These are phyloP conservation scores for Leucophenga maculata DNA, from an alignment of 2,888 invertebrate genomes.

Conservation along the genomic window DNA sequence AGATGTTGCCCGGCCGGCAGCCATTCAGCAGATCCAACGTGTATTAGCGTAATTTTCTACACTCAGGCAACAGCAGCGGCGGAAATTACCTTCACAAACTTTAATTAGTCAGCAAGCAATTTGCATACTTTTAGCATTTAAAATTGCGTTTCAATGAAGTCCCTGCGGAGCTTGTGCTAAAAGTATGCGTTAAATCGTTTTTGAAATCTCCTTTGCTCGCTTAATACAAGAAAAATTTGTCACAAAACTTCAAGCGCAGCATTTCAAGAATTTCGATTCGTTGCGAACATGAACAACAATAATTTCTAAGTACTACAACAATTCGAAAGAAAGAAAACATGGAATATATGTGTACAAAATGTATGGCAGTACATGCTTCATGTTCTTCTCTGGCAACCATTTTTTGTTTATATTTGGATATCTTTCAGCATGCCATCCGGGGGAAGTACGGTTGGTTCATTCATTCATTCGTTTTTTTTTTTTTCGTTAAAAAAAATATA, in stretches of 20 bases:
- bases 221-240: not conserved
- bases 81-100: conserved; percentile 58
- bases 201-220: too few relatives aligned
- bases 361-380: conserved; percentile 47
- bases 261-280: not conserved
- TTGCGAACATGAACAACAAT: not conserved
- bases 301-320: not conserved
- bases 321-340: not conserved
- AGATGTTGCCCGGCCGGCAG: conserved; percentile 54
- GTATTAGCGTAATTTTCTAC: too few relatives aligned
- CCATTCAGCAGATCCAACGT: not conserved
- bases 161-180: too few relatives aligned
- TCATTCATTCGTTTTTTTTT: not conserved
- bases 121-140: conserved; percentile 50
- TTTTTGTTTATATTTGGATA: conserved; percentile 63
- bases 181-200: not conserved
- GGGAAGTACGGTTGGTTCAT: conserved; percentile 55
- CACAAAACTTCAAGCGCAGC: not conserved
- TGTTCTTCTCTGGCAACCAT: conserved; percentile 39
- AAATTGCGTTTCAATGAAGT: conserved; percentile 8
- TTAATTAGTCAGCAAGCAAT: conserved; percentile 59
- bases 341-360: not conserved
- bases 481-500: conserved; percentile 56
- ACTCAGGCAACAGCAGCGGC: conserved; percentile 2
- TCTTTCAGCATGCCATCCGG: conserved; percentile 68